Evolutionary conservation across 2,888 invertebrate genomes (phyloP).

Genomic region (Globia sparganii): DNA sequence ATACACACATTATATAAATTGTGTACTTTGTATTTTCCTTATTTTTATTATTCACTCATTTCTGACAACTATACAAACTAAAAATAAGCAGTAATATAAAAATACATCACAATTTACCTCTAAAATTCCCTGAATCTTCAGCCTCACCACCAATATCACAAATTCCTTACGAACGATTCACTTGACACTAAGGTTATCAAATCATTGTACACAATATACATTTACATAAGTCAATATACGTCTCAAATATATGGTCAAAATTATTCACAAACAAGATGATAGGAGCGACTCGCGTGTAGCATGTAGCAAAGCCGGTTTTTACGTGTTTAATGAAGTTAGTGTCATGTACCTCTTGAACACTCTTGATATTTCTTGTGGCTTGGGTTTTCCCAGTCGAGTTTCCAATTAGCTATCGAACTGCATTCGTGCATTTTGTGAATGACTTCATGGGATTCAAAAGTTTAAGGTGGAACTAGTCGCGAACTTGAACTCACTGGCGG

Average conservation of each 20-base stretch:
- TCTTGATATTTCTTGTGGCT: constrained; percentile 33
- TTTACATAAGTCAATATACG: constrained; percentile 2
- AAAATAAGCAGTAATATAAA: neutral
- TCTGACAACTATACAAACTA: neutral
- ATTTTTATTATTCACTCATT: constrained; percentile 23
- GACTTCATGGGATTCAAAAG: neutral
- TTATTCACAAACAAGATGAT: constrained; percentile 21
- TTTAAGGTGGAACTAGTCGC: too few relatives aligned
- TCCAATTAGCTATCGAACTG: neutral
- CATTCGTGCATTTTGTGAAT: constrained; percentile 5
- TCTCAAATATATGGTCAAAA: constrained; percentile 9
- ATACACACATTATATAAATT: neutral
- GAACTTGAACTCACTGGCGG: too few relatives aligned
- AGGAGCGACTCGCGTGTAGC: constrained; percentile 46
- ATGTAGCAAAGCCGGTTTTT: constrained; percentile 40
- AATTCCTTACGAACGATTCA: constrained; percentile 27
- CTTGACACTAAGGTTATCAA: constrained; percentile 52
- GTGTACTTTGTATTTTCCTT: constrained; percentile 27
- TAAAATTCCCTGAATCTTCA: neutral
- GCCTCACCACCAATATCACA: constrained; percentile 5
- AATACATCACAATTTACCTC: constrained; percentile 20
- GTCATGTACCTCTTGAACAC: constrained; percentile 8
- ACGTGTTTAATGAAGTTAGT: constrained; percentile 56
- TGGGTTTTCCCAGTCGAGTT: constrained; percentile 53
- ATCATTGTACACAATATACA: constrained; percentile 13